Base-by-base conservation (phyloP, 2,113 vertebrate species). In the Rhineura floridana region DNA sequence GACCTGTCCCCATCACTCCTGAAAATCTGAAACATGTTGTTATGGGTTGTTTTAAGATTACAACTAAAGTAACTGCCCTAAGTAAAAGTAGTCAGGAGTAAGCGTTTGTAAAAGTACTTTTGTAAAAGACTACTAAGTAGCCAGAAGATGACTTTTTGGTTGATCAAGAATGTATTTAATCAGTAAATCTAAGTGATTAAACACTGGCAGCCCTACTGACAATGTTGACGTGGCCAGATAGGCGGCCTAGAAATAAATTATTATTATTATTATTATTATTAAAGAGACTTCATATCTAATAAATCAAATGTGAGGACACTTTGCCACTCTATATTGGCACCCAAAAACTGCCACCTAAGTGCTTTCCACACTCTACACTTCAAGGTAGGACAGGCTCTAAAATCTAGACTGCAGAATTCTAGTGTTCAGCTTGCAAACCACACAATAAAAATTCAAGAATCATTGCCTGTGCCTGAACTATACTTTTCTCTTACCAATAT, bases 401-500 rank as follows among this genome's bases (percentile, higher is more conserved):
- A 72, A 39, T 17, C n/a, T 21, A 28, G 42, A 65, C 6, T 13
- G n/a, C 9, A 84, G n/a, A 52, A 84, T 59, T 72, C 72, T n/a
- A 12, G 28, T 19, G 33, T 65, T 63, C 55, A 36, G 0, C 28
- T 65, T 77, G 69, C 13, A 39, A 21, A 80, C 50, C 10, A 46
- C 21, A 52, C 28, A 4, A 89, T 13, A 28, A 88, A 86, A 23
- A 59, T 65, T 62, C 80, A 92, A 17, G 11, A 81, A 86, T 85
- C 15, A 4, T 12, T 72, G 42, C 5, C 4, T 0, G 42, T 0
- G 55, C 73, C 46, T n/a, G n/a, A 92, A 87, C 2, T 11, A 28
- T n/a, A 25, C 36, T 36, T 17, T 82, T 81, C 13, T 79, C 95
- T 96, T 96, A 98, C 98, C 98, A 75, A 98, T 98, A 91, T 96